Evolutionary conservation across 2,797 vertebrate genomes (phyloP).

Genomic region (Pangasius sanitwongsei): DNA sequence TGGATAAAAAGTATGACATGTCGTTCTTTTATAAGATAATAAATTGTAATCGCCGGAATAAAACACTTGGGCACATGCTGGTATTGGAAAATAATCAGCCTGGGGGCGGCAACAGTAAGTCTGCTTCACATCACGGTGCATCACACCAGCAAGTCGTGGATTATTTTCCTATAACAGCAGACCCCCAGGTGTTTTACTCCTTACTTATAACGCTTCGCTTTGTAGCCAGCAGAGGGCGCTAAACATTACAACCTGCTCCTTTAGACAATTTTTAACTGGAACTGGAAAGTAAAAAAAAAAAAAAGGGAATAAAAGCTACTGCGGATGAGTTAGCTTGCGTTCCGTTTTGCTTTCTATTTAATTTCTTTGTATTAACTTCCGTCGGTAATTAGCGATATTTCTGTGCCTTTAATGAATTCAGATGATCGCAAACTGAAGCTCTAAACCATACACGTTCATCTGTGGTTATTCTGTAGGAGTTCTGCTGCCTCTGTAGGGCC

Average conservation of each 20-base stretch:
- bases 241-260: neutral
- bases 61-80: neutral
- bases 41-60: neutral
- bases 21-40: neutral
- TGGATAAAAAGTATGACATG: neutral
- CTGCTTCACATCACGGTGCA: neutral
- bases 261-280: neutral
- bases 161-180: neutral
- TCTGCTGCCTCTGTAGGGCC: neutral
- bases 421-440: neutral
- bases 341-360: neutral
- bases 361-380: neutral
- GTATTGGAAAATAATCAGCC: neutral
- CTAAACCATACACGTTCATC: neutral
- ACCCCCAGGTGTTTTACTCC: neutral
- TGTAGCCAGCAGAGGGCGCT: neutral
- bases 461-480: neutral
- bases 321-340: neutral
- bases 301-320: neutral
- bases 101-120: neutral
- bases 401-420: neutral
- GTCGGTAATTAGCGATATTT: neutral
- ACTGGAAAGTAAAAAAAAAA: neutral
- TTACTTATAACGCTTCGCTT: neutral
- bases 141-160: neutral